These are phyloP conservation scores for Smithornis capensis DNA, from an alignment of 2,113 vertebrate species.

Conservation along the genomic window DNA sequence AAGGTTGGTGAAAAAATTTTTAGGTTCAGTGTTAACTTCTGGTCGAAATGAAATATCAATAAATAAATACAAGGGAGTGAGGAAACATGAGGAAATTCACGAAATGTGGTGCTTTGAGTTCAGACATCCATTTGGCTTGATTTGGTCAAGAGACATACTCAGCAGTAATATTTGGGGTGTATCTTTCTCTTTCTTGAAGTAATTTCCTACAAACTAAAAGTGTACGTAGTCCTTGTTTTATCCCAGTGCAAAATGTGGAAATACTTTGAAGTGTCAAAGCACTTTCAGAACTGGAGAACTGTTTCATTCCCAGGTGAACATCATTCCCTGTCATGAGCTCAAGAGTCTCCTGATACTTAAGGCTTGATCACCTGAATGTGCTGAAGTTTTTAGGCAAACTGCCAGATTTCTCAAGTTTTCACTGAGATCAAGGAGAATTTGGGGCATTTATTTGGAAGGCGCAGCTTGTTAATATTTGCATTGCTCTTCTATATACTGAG, in stretches of 20 bases:
- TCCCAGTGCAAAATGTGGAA: background rate
- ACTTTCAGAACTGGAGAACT: background rate
- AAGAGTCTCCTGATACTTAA: background rate
- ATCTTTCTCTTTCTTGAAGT: background rate
- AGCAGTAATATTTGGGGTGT: background rate
- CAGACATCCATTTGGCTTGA: background rate
- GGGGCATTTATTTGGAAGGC: conserved; percentile 17
- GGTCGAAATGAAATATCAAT: background rate
- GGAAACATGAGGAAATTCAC: background rate
- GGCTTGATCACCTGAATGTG: conserved; percentile 37
- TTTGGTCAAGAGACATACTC: background rate
- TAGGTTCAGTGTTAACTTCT: background rate
- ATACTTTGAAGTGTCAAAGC: conserved; percentile 9
- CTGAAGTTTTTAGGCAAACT: conserved; percentile 31
- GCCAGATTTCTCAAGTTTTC: conserved; percentile 48
- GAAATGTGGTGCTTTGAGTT: background rate
- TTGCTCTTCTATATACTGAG: conserved; percentile 7
- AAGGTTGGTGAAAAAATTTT: background rate
- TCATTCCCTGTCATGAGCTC: conserved; percentile 20
- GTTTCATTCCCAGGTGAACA: conserved; percentile 8
- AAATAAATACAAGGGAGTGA: background rate
- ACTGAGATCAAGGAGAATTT: conserved; percentile 34
- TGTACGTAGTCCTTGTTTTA: background rate
- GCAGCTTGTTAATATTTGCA: conserved; percentile 29
- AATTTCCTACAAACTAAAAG: background rate